Conservation (phyloP, 2,113 vertebrate genomes). For the Atlantisia rogersi region DNA sequence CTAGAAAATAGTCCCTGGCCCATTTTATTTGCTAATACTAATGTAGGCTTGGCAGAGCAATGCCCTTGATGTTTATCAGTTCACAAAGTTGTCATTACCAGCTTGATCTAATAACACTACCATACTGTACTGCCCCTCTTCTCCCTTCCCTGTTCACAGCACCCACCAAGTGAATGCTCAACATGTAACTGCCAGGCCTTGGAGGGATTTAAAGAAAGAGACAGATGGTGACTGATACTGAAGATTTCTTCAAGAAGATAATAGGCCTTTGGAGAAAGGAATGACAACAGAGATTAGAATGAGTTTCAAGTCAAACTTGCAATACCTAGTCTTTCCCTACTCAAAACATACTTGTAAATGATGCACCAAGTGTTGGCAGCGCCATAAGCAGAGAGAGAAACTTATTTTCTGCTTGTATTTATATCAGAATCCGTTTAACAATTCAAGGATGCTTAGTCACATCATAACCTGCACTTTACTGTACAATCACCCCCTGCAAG, state of each 20-base stretch:
- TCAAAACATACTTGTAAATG: not conserved
- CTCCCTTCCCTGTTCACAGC: not conserved
- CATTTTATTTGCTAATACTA: not conserved
- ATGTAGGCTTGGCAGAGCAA: not conserved
- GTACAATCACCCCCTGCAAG: not conserved
- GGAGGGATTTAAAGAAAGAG: not conserved
- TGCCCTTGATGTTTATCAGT: not conserved
- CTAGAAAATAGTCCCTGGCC: not conserved
- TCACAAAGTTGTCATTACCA: not conserved
- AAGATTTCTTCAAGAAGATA: not conserved
- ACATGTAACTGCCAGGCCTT: not conserved
- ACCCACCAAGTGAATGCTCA: not conserved
- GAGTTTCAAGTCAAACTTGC: not conserved
- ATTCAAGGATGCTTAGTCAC: not conserved
- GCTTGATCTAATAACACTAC: not conserved
- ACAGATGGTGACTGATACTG: not conserved
- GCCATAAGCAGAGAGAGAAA: not conserved
- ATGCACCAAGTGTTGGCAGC: not conserved
- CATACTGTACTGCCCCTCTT: not conserved
- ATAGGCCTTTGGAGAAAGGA: not conserved
- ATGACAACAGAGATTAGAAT: not conserved
- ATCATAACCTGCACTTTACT: not conserved
- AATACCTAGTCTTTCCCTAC: not conserved
- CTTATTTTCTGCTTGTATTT: not conserved
- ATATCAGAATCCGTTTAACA: not conserved